Evolutionary conservation across 2,113 vertebrate species (phyloP).

Genomic region (Halichoerus grypus): DNA sequence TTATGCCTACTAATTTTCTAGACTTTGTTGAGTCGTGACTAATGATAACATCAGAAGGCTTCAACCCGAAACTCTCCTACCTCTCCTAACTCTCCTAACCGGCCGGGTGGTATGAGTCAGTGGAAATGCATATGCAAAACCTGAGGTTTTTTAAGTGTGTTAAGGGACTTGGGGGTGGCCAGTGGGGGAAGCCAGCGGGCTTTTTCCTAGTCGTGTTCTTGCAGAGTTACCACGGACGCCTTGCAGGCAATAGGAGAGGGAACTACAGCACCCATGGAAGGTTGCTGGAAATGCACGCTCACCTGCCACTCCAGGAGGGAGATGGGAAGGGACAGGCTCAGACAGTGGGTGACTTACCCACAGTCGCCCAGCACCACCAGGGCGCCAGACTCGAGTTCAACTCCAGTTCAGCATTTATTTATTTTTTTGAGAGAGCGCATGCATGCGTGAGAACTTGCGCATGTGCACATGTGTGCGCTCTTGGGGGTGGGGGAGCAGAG

Average conservation of each 20-base stretch:
- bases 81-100: neutral
- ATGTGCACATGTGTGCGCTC: too few relatives aligned
- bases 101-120: neutral
- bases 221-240: neutral
- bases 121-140: neutral
- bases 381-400: neutral
- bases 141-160: neutral
- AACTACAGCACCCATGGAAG: fast-evolving
- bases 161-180: neutral
- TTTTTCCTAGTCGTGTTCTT: neutral
- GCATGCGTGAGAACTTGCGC: too few relatives aligned
- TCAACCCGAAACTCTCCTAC: neutral
- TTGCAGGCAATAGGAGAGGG: neutral
- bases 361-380: neutral
- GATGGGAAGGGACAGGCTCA: neutral
- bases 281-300: neutral
- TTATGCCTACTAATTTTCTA: neutral
- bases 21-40: neutral
- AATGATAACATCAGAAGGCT: neutral
- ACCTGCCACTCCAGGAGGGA: neutral
- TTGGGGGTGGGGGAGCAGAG: too few relatives aligned
- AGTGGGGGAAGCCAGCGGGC: neutral
- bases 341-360: neutral
- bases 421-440: neutral
- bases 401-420: neutral